Evolutionary conservation across 2,888 invertebrate species (phyloP).

Genomic region (Digitonthophagus gazella): DNA sequence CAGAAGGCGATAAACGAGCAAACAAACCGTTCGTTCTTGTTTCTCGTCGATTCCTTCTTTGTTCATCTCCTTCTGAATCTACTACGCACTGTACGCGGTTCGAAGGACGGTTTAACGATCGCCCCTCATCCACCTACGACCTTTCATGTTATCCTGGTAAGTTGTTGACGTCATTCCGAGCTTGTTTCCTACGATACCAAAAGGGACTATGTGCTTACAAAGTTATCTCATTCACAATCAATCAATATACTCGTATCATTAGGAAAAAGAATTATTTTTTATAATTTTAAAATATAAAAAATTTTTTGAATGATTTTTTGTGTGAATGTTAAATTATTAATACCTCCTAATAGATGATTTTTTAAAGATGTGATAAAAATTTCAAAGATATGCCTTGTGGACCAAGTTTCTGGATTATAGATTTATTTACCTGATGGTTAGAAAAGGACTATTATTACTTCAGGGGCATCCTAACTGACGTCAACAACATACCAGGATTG

Average conservation of each 20-base stretch:
- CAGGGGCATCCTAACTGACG: constrained; percentile 48
- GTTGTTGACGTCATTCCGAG: constrained; percentile 55
- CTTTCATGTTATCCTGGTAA: constrained; percentile 53
- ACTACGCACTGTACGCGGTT: constrained; percentile 13
- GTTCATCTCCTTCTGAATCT: not conserved
- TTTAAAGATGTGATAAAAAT: no score
- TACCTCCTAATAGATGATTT: no score
- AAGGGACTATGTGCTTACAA: no score
- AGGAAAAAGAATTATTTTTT: no score
- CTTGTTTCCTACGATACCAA: constrained; percentile 25
- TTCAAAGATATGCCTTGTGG: no score
- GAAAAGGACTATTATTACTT: constrained; percentile 11
- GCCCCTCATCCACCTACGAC: constrained; percentile 16
- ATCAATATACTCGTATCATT: no score
- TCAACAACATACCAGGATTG: constrained; percentile 57
- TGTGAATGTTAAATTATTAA: no score
- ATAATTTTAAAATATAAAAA: no score
- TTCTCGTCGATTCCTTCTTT: not conserved
- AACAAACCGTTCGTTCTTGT: constrained; percentile 8
- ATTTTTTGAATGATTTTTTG: no score
- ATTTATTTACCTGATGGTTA: no score
- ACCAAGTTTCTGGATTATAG: no score
- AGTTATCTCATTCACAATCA: no score
- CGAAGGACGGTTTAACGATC: not conserved
- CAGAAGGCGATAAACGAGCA: constrained; percentile 24